Evolutionary conservation across 2,797 vertebrate species (phyloP), one percentile per base, ranked within the genome.

Genomic region (Octomys mimax): DNA sequence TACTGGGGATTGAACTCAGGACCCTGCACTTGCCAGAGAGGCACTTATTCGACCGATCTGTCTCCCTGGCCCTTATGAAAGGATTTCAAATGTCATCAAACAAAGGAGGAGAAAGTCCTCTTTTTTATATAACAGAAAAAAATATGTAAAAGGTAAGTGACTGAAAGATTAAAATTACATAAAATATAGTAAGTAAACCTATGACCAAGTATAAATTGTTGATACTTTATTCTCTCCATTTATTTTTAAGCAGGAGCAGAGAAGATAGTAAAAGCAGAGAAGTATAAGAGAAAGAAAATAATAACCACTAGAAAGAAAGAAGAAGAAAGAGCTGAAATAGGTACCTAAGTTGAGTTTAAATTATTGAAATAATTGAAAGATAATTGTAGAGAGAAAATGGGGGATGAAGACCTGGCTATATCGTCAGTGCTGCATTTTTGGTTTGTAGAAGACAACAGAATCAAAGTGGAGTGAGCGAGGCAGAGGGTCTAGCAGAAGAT

Each of bases 71-170:
- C 46, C 46, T 49, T 49, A 49, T 97, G 95, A 89, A 94, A 94
- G 21, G 82, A 92, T 96, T 96, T 93, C 59, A 97, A 96, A 97
- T 96, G 85, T 91, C 80, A 96, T 78, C 85, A 95, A 97, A 97
- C 85, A 94, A 94, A 11, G 88, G 31, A 24, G 19, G 14, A 73
- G 31, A 97, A 91, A 93, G 70, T 80, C 16, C 14, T 95, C 59
- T 81, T 95, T 46, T 77, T 80, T 86, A 87, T 87, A 46, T 80
- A 89, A 89, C 83, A 96, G 87, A 73, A 86, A 91, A 91, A 52
- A 9, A 79, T 89, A 89, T 42, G 8, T 85, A 92, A 96, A 95
- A 92, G 66, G 46, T 78, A 96, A 96, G 28, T 94, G 87, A 79
- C 66, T 87, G 31, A 94, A 97, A 91, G 81, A 91, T 91, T 93